Evolutionary conservation across 2,888 invertebrate genomes (phyloP).

Genomic region (Timema podura): DNA sequence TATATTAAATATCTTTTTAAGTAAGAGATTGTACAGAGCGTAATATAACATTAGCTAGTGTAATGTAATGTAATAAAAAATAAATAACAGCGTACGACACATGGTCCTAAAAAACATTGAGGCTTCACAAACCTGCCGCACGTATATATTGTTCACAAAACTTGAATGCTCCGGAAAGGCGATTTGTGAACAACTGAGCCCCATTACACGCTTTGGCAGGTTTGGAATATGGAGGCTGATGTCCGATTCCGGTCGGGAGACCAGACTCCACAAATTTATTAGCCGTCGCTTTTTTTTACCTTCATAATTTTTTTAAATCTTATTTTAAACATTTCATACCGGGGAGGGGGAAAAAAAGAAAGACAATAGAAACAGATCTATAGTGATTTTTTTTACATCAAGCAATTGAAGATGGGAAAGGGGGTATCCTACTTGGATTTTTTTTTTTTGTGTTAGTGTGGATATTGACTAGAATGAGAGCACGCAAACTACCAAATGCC

Average conservation of each 20-base stretch:
- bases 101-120: conserved; percentile 35
- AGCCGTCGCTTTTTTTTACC: no score
- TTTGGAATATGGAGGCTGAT: conserved; percentile 39
- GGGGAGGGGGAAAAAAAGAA: conserved; percentile 25
- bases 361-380: conserved; percentile 30
- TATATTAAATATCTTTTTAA: conserved; percentile 10
- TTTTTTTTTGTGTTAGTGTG: conserved; percentile 20
- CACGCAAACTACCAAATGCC: conserved; percentile 38
- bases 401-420: conserved; percentile 32
- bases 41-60: conserved; percentile 32
- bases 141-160: conserved; percentile 35
- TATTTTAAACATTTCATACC: conserved; percentile 27
- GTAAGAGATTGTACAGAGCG: conserved; percentile 39
- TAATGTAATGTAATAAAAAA: conserved; percentile 34
- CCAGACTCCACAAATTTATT: conserved; percentile 36
- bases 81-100: conserved; percentile 28
- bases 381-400: conserved; percentile 37
- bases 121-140: conserved; percentile 40
- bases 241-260: conserved; percentile 36
- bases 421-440: no score
- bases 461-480: conserved; percentile 36
- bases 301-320: background rate
- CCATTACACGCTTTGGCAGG: conserved; percentile 48
- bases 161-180: conserved; percentile 45
- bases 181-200: conserved; percentile 54